Conservation (phyloP, 35 echinoderm and acorn worm genomes). For the Strongylocentrotus purpuratus region DNA sequence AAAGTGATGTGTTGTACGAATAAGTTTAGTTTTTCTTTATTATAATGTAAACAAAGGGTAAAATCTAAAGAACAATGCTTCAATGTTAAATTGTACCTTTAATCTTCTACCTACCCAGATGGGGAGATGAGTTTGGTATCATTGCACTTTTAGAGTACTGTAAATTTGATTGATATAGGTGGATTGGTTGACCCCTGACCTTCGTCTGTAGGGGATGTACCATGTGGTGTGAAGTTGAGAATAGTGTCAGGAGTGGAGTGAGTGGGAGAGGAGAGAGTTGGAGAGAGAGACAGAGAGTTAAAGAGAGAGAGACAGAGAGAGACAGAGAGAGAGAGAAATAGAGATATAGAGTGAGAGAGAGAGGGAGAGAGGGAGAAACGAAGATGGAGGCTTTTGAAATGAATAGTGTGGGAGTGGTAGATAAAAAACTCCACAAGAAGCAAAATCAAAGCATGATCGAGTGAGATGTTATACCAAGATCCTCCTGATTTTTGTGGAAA, state of each 20-base stretch:
- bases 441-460: no score
- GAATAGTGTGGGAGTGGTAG: no score
- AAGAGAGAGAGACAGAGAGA: not conserved
- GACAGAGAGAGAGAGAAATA: not conserved
- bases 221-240: not conserved
- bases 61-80: no score
- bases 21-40: no score
- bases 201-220: not conserved
- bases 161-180: not conserved
- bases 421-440: no score
- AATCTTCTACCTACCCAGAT: not conserved
- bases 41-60: no score
- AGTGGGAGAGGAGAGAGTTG: not conserved
- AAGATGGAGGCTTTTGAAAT: no score
- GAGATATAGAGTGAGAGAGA: not conserved
- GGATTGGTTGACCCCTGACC: not conserved
- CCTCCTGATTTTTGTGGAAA: no score
- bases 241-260: not conserved
- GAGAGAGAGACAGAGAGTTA: not conserved
- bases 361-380: no score
- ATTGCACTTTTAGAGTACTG: not conserved
- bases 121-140: not conserved
- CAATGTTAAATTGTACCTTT: not conserved
- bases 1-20: no score
- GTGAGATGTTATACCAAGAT: no score